Evolutionary conservation across 2,888 invertebrate genomes (phyloP), one percentile per base, ranked within the genome.

Genomic region (Tenthredo notha): DNA sequence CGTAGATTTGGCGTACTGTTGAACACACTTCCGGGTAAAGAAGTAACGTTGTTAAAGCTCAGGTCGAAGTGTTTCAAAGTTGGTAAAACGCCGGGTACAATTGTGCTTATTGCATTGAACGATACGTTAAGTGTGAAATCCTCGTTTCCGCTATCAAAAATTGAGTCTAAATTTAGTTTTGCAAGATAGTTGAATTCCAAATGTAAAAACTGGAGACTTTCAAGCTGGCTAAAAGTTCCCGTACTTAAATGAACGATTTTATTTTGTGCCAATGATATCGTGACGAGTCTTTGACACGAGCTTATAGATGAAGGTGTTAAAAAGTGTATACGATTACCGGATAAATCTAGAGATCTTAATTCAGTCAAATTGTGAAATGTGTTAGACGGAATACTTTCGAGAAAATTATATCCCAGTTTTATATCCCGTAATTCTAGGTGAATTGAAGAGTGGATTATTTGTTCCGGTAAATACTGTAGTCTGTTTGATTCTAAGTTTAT

Each of bases 401-500:
- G 93, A 90, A 96, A 96, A 94, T 98, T 98, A 92, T 97, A 97
- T 3, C 97, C 97, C 84, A 98, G 94, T 89, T 98, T 96, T 65
- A 98, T 95, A 92, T 98, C 97, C 84, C 96, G 96, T 83, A 98
- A 93, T 88, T 96, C 96, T 12, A 96, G 94, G 89, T 98, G 97
- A 6, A 96, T 94, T 84, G 95, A 96, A 2, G 96, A 94, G 89
- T 96, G 95, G 89, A 98, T 96, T 75, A 97, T 94, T 86, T 95
- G 95, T 54, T 94, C 94, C 0, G 97, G 96, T 85, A 98, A 94
- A 70, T 95, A 94, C 86, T 96, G 95, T 15, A 98, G 94, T 89
- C 97, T 95, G 93, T 98, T 98, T 84, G 97, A 97, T 91, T 98
- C 98, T 90, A 98, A 94, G 93, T 98, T 98, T 85, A 98, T 94